Evolutionary conservation across 2,797 vertebrate genomes (phyloP).

Genomic region (Macrochelys suwanniensis): DNA sequence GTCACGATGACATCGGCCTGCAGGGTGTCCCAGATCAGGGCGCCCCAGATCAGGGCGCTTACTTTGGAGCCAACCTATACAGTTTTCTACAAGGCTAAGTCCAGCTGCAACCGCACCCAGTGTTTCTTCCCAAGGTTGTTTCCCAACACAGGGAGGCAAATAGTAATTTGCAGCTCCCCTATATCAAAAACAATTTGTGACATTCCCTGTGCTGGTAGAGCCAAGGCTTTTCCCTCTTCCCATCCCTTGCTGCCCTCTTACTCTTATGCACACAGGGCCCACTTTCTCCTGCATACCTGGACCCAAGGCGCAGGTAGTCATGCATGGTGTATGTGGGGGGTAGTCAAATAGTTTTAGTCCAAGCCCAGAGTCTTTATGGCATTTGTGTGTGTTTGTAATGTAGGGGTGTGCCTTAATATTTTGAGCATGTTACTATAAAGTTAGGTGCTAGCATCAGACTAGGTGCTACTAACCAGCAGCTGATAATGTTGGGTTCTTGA

Average conservation of each 20-base stretch:
- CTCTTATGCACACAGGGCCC: neutral
- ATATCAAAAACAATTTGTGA: neutral
- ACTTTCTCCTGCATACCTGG: neutral
- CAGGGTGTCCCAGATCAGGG: too few relatives aligned
- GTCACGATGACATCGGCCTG: too few relatives aligned
- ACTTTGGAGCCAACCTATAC: too few relatives aligned
- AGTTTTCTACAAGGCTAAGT: too few relatives aligned
- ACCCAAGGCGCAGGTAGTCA: neutral
- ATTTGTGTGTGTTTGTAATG: neutral
- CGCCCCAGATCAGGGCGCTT: too few relatives aligned
- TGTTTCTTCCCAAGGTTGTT: too few relatives aligned
- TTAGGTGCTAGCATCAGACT: neutral
- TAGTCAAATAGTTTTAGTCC: neutral
- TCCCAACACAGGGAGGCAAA: neutral
- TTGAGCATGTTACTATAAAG: neutral
- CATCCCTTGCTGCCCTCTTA: neutral
- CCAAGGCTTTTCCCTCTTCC: neutral
- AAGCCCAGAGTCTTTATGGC: neutral
- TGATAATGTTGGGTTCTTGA: neutral
- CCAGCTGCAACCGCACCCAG: too few relatives aligned
- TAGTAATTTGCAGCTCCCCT: neutral
- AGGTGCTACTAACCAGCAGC: neutral
- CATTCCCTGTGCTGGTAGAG: neutral
- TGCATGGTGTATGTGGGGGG: neutral
- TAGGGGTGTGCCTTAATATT: neutral